Base-by-base conservation (phyloP, 2,113 vertebrate genomes). In the Rhabdomys dilectus region DNA sequence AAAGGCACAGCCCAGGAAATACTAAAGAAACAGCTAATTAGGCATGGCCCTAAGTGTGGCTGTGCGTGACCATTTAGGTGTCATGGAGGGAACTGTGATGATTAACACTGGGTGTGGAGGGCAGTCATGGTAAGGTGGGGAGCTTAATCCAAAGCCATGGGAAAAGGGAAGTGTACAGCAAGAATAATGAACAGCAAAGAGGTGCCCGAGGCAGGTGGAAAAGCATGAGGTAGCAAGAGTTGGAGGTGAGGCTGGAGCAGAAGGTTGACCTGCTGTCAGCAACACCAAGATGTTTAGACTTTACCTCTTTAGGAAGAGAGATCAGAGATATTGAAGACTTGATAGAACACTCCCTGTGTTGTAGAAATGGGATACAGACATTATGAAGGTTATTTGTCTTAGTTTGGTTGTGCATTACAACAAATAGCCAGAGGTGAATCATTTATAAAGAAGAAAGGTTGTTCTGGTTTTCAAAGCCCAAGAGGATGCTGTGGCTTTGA, bases 201-300 rank as follows among this genome's bases (percentile, higher is more conserved):
- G 31, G 51, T 21, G 1, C 39, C 64, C 34, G 11, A 39, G 45
- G 15, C 42, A 45, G 42, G 73, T 70, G 31, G 22, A 13, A 34
- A 13, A 58, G 3, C 0, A 0, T 15, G 0, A 75, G 36, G 29
- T 82, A 45, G 2, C 7, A 64, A 22, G 4, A 51, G 17, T 0
- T 15, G 64, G 36, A 88, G 12, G 36, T 21, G 6, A 75, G 3
- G n/a, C 29, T 34, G 4, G 12, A 58, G 36, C 24, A 10, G 34
- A 6, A 64, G 26, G 53, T 48, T 15, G 78, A n/a, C 51, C 2
- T 7, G 24, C 21, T 31, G 3, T 0, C 13, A 26, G 77, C 3
- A 51, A 56, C 68, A 22, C 53, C 7, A 6, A 29, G 31, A 91
- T n/a, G 10, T 58, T 7, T 80, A 26, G 19, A 56, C 24, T 31